Conservation (phyloP, 1,140 invertebrate species). For the Periplaneta americana region DNA sequence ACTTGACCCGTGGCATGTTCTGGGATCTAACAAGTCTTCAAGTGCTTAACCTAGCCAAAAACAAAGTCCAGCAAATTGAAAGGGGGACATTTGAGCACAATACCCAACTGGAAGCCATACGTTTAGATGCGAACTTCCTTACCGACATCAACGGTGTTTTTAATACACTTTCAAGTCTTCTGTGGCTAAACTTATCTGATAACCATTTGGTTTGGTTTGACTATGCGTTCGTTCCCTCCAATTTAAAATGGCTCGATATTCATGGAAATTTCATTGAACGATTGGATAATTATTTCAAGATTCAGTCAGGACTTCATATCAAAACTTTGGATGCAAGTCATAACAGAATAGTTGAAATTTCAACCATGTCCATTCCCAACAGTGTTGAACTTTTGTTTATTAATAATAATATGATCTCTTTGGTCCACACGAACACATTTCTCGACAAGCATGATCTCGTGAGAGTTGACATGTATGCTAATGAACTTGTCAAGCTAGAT, state of each 20-base stretch:
- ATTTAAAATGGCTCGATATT: constrained; percentile 85
- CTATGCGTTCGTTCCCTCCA: constrained; percentile 80
- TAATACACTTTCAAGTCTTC: constrained; percentile 66
- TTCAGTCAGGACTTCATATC: constrained; percentile 64
- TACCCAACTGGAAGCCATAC: constrained; percentile 70
- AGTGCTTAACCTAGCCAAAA: constrained; percentile 80
- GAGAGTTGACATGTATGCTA: constrained; percentile 83
- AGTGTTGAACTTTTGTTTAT: constrained; percentile 83
- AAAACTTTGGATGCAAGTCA: constrained; percentile 82
- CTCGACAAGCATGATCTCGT: constrained; percentile 76
- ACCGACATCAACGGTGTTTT: constrained; percentile 84
- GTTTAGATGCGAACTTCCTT: constrained; percentile 80
- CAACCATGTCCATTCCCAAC: constrained; percentile 77
- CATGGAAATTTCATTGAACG: constrained; percentile 83
- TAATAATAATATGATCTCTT: constrained; percentile 81
- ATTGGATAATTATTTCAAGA: constrained; percentile 79
- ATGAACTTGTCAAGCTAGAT: constrained; percentile 75
- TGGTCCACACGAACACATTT: constrained; percentile 77
- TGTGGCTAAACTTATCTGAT: constrained; percentile 85
- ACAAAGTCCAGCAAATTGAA: constrained; percentile 79
- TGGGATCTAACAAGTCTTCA: constrained; percentile 75
- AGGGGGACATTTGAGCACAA: constrained; percentile 76
- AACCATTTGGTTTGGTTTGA: constrained; percentile 90
- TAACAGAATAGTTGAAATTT: constrained; percentile 75
- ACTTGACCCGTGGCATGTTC: constrained; percentile 78